A percentile compares a stretch with the other conserved stretches of the same genome.
These are phyloP conservation scores for Anguilla anguilla DNA, from an alignment of 2,797 vertebrate genomes.

Conservation along the genomic window DNA sequence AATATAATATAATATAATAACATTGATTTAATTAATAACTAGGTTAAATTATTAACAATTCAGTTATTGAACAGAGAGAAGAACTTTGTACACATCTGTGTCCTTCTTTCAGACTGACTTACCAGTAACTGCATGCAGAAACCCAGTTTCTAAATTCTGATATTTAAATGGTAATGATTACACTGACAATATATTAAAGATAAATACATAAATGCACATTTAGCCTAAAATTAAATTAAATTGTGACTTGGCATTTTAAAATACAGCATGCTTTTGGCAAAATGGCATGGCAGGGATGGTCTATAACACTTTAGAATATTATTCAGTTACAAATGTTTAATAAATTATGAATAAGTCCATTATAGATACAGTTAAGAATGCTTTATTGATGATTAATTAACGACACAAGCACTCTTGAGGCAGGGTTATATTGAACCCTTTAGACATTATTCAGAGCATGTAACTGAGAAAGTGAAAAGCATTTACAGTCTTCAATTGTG, in stretches of 20 bases:
- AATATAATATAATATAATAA: neutral
- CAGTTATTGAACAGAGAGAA: neutral
- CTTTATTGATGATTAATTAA: neutral
- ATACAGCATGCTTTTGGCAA: neutral
- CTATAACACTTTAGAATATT: neutral
- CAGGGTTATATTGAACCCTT: neutral
- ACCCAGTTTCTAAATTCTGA: neutral
- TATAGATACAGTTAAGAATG: neutral
- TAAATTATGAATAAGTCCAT: conserved; percentile 2
- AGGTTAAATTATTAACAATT: neutral
- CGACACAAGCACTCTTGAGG: neutral
- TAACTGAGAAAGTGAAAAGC: neutral
- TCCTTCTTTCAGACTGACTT: neutral
- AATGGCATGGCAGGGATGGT: neutral
- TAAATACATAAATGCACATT: neutral
- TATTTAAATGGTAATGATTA: neutral
- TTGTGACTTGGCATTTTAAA: neutral
- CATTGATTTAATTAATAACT: neutral
- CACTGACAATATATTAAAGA: neutral
- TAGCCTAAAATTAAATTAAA: neutral
- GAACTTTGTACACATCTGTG: neutral
- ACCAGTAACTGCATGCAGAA: neutral
- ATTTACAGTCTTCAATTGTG: neutral
- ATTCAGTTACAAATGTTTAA: neutral
- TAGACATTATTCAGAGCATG: neutral